These are phyloP conservation scores for Saxidomus purpurata DNA, from an alignment of 1,140 invertebrate genomes.

Conservation along the genomic window DNA sequence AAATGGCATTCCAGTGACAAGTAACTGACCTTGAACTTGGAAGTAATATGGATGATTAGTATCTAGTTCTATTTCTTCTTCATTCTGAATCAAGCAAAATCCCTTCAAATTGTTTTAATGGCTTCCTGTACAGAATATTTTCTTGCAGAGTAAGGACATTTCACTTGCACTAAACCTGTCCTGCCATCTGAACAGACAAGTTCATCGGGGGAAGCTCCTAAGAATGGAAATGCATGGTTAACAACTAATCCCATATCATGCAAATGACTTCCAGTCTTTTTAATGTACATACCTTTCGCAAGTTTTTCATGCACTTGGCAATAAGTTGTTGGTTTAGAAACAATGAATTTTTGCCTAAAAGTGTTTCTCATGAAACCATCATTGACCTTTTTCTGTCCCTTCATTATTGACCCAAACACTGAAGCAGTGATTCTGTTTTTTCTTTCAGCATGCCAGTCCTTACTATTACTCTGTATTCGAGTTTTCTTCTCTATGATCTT, in stretches of 20 bases:
- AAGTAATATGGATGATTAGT: not conserved
- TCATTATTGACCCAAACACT: not conserved
- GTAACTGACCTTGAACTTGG: slow-evolving; percentile 7
- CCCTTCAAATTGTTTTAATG: not conserved
- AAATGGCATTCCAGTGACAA: slow-evolving; percentile 21
- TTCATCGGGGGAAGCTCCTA: not conserved
- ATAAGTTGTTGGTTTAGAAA: no score
- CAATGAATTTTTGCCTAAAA: not conserved
- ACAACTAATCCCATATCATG: slow-evolving; percentile 7
- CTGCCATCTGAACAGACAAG: not conserved
- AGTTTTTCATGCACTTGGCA: no score
- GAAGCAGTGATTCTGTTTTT: slow-evolving; percentile 8
- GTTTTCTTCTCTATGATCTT: not conserved
- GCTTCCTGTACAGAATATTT: not conserved
- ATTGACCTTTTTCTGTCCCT: not conserved
- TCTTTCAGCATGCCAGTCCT: not conserved
- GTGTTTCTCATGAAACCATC: not conserved
- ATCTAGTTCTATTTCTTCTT: not conserved
- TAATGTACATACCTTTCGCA: not conserved
- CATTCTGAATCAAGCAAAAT: not conserved
- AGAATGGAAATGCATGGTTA: not conserved
- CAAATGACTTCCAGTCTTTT: not conserved
- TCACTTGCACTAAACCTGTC: not conserved
- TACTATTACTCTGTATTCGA: not conserved
- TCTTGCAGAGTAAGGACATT: not conserved